phyloP scores from a whole-genome alignment of 2,888 invertebrate genomes.

The Lepetodrilus schrolli region DNA sequence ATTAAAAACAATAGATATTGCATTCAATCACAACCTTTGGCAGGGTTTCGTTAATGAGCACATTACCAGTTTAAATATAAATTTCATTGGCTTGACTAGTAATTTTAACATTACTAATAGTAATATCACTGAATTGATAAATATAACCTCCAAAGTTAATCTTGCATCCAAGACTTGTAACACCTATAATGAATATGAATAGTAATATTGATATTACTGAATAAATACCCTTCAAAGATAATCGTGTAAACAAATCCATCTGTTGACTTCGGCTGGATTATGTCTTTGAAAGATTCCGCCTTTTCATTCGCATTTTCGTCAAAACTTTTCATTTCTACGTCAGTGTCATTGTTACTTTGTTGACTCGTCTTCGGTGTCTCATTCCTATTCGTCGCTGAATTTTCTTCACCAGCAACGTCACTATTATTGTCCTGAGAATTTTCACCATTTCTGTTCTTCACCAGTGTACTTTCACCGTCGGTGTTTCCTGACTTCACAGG shows the following conservation, averaged over 20 bases:
- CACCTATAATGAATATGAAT: too few relatives aligned
- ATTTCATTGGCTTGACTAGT: too few relatives aligned
- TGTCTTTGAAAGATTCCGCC: not conserved
- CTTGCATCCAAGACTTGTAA: conserved; percentile 58
- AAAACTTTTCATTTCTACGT: conserved; percentile 30
- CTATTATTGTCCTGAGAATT: not conserved
- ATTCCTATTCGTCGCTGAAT: conserved; percentile 13
- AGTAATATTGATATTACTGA: too few relatives aligned
- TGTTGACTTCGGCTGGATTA: conserved; percentile 31
- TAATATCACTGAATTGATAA: not conserved
- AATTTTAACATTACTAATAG: not conserved
- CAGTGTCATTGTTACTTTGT: conserved; percentile 18
- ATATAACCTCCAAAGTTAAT: conserved; percentile 64
- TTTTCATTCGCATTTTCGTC: conserved; percentile 28
- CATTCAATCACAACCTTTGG: too few relatives aligned
- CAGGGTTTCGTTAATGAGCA: too few relatives aligned
- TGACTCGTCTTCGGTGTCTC: conserved; percentile 33
- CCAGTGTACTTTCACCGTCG: not conserved
- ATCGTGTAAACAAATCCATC: conserved; percentile 65
- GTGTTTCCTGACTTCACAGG: not conserved
- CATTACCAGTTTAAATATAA: too few relatives aligned
- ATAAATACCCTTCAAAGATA: conserved; percentile 65
- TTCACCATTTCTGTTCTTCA: not conserved
- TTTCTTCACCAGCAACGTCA: too few relatives aligned
- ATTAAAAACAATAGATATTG: too few relatives aligned